These are phyloP conservation scores for Chaunax sp. DNA, from an alignment of 2,797 vertebrate genomes.

Conservation along the genomic window DNA sequence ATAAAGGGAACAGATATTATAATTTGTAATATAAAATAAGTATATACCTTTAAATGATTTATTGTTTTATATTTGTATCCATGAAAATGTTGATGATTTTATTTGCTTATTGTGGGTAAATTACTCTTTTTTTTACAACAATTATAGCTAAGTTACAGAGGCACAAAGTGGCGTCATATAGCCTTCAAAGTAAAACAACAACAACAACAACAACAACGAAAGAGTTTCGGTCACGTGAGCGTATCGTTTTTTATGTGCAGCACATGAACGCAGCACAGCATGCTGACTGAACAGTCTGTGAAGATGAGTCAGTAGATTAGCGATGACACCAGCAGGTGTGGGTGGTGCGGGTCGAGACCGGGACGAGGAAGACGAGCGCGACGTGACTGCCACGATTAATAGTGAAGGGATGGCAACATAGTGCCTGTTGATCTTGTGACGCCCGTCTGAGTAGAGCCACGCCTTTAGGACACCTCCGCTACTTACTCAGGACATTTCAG, in stretches of 20 bases:
- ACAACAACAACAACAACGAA: too few species aligned
- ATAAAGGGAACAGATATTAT: not conserved
- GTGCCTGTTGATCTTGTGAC: conserved; percentile 35
- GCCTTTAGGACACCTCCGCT: conserved; percentile 9
- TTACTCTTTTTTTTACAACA: too few species aligned
- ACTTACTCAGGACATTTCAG: not conserved
- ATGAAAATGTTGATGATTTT: not conserved
- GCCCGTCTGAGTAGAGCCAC: not conserved
- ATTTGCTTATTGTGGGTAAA: not conserved
- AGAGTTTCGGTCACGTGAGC: too few species aligned
- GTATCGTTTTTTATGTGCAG: not conserved
- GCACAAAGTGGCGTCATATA: too few species aligned
- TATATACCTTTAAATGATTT: not conserved
- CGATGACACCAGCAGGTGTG: conserved; percentile 14
- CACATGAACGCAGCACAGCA: conserved; percentile 23
- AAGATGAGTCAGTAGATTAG: conserved; percentile 1
- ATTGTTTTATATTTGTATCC: not conserved
- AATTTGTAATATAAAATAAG: too few species aligned
- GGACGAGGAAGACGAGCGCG: conserved; percentile 70
- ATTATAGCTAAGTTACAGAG: too few species aligned
- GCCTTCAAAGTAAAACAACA: not conserved
- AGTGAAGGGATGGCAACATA: conserved; percentile 30
- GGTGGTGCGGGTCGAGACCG: conserved; percentile 22
- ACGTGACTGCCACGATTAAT: conserved; percentile 63
- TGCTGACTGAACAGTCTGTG: not conserved